Evolutionary conservation across 2,888 invertebrate species (phyloP).

Genomic region (Parapristionchus giblindavisi): DNA sequence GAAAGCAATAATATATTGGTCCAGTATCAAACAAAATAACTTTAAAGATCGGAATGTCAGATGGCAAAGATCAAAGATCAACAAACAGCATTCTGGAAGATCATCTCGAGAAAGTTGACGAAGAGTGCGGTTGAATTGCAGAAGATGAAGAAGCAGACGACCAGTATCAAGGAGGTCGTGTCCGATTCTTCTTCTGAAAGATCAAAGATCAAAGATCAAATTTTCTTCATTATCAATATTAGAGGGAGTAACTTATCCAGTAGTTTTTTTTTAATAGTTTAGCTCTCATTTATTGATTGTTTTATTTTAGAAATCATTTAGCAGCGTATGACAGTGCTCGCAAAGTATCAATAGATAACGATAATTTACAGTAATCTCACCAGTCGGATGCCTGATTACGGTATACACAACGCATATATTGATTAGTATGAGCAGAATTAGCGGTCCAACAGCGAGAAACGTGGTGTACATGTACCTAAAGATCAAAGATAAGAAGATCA

Average conservation of each 20-base stretch:
- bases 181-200: constrained; percentile 55
- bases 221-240: no score
- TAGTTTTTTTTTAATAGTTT: no score
- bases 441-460: constrained; percentile 67
- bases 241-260: no score
- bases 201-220: no score
- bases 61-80: no score
- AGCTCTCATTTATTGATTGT: no score
- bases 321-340: no score
- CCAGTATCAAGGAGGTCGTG: constrained; percentile 65
- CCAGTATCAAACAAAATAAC: no score
- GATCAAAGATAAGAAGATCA: constrained; percentile 1
- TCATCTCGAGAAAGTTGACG: constrained; percentile 67
- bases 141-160: constrained; percentile 69
- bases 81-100: no score
- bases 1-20: no score
- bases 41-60: no score
- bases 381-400: constrained; percentile 38
- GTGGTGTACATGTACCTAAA: constrained; percentile 56
- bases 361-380: not conserved
- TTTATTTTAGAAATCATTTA: no score
- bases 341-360: not conserved
- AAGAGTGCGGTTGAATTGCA: constrained; percentile 68
- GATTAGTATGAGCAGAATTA: constrained; percentile 62
- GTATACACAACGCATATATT: constrained; percentile 64